Conservation (phyloP, 2,888 invertebrate genomes). For the Cosmopolites sordidus region DNA sequence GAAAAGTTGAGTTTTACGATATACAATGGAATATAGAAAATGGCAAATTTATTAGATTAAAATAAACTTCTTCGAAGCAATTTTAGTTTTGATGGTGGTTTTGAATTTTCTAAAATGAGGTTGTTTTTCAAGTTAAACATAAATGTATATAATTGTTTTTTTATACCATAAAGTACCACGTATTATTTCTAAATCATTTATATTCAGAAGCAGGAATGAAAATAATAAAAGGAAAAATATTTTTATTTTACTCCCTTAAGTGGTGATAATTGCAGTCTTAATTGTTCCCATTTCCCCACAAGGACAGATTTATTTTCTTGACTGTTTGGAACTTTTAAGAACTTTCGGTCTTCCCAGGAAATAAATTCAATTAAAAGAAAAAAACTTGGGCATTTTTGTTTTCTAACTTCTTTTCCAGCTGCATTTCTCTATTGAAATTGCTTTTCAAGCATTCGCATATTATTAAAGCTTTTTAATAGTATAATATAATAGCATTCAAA, state of each 20-base stretch:
- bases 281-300: constrained; percentile 11
- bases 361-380: constrained; percentile 23
- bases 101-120: too few species aligned
- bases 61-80: too few species aligned
- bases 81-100: too few species aligned
- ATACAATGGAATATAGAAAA: too few species aligned
- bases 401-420: constrained; percentile 19
- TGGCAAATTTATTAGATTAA: too few species aligned
- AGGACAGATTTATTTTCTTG: constrained; percentile 16
- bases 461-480: constrained; percentile 18
- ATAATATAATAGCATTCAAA: background rate
- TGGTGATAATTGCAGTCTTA: constrained; percentile 14
- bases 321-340: constrained; percentile 14
- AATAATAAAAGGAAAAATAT: background rate
- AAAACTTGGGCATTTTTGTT: constrained; percentile 19
- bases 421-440: constrained; percentile 19
- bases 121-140: too few species aligned
- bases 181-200: too few species aligned
- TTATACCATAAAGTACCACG: too few species aligned
- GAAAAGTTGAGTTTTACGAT: too few species aligned
- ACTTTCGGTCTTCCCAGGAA: constrained; percentile 11
- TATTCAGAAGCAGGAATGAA: too few species aligned
- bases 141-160: too few species aligned
- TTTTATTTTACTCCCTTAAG: constrained; percentile 2
- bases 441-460: constrained; percentile 16